These are phyloP conservation scores for Callimico goeldii DNA, from an alignment of 2,797 vertebrate genomes.

Conservation along the genomic window DNA sequence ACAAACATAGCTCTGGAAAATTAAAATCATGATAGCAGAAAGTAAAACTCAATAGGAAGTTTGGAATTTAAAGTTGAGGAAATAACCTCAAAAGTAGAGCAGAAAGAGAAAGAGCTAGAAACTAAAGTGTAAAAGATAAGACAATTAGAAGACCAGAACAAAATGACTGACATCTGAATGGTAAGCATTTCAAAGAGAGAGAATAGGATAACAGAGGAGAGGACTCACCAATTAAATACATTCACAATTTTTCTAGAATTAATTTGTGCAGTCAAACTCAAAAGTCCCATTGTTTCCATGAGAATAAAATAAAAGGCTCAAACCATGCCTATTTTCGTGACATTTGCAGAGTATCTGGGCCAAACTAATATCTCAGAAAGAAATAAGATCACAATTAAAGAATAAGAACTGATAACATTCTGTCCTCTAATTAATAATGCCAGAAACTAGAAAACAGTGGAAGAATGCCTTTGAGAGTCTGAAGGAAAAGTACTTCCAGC, in stretches of 20 bases:
- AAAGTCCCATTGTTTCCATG: not conserved
- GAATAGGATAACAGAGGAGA: not conserved
- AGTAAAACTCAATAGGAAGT: not conserved
- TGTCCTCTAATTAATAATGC: not conserved
- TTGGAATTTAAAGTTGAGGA: not conserved
- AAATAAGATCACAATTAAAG: not conserved
- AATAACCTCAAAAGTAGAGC: not conserved
- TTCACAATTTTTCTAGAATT: not conserved
- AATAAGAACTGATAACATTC: not conserved
- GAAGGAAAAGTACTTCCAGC: not conserved
- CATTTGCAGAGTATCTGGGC: not conserved
- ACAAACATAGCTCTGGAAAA: not conserved
- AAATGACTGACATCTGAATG: not conserved
- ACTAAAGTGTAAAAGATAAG: not conserved
- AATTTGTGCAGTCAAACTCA: not conserved
- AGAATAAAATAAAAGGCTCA: not conserved
- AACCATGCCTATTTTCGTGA: not conserved
- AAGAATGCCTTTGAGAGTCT: not conserved
- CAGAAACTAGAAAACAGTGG: not conserved
- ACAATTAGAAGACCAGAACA: not conserved
- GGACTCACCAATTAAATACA: not conserved
- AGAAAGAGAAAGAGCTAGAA: not conserved
- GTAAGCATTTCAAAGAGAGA: not conserved
- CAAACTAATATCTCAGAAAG: not conserved
- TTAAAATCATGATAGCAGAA: not conserved